Percentiles rank a stretch among this genome's conserved stretches.
phyloP scores from a whole-genome alignment of 2,113 vertebrate genomes.

The Oryctolagus cuniculus region mOryCun1.1 NC_091451.1:15636001-15636500 shows the following conservation, averaged over 20 bases:
- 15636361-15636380: no score
- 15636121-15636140: background rate
- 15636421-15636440: no score
- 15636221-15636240: background rate
- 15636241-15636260: background rate
- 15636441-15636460: no score
- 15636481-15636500: no score
- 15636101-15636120: no score
- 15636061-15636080: no score
- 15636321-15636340: conserved; percentile 10
- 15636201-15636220: background rate
- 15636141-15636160: background rate
- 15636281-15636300: background rate
- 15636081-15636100: no score
- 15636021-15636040: background rate
- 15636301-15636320: background rate
- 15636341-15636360: background rate
- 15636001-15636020: background rate
- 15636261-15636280: background rate
- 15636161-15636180: no score
- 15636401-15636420: no score
- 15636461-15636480: no score
- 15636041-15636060: no score
- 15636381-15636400: no score
- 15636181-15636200: background rate